Base-by-base conservation (phyloP, 2,113 vertebrate species). In the Callorhinus ursinus region DNA sequence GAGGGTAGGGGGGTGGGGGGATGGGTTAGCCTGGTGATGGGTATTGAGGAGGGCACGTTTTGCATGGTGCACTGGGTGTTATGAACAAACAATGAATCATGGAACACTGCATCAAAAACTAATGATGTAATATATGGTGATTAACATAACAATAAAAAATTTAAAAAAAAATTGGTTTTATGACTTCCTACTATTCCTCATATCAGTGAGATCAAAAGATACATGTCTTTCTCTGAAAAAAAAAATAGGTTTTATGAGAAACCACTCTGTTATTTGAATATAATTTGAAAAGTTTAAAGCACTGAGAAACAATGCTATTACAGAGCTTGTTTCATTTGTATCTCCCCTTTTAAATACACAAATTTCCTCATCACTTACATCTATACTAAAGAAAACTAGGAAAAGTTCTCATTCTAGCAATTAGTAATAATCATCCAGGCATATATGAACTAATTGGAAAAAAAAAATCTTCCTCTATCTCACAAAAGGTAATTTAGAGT, bases 131-230 rank as follows among this genome's bases (percentile, higher is more conserved):
- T n/a, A n/a, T n/a, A n/a, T n/a, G n/a, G n/a, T n/a, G n/a, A n/a
- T n/a, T n/a, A n/a, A n/a, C n/a, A n/a, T n/a, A n/a, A n/a, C n/a
- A n/a, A n/a, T n/a, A n/a, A n/a, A n/a, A n/a, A n/a, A n/a, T n/a
- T n/a, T n/a, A n/a, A n/a, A n/a, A 95, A 97, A 92, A 94, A 94
- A 94, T 88, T 79, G 63, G 53, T 90, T 94, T 90, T 95, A 59
- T 67, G 46, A 93, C 46, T 46, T 46, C 7, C 46, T 46, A 46
- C 46, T 46, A 46, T 46, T 8, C 46, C 46, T 46, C 46, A 46
- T 46, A 46, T 46, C 46, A 46, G 46, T 46, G 46, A 46, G 46
- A 46, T 46, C 46, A 46, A 46, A 46, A 8, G 46, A 46, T 46
- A 46, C 46, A 46, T 46, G 46, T 46, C 46, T 46, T 46, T 46